Evolutionary conservation across 2,113 vertebrate genomes (phyloP).

Genomic region (Serilophus lunatus): DNA sequence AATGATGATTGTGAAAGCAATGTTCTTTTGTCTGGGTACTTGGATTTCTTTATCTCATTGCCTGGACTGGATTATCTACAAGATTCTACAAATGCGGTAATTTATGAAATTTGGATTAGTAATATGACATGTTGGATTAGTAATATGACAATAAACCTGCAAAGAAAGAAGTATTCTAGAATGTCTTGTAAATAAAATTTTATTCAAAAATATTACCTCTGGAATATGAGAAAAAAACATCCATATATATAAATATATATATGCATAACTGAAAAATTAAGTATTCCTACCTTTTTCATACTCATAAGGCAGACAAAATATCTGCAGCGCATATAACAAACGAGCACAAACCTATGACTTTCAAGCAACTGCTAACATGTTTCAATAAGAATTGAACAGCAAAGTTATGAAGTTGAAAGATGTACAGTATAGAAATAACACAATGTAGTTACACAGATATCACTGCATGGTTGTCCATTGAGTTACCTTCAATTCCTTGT

Average conservation of each 20-base stretch:
- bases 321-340: not conserved
- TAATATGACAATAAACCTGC: not conserved
- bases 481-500: not conserved
- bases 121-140: not conserved
- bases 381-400: not conserved
- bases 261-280: not conserved
- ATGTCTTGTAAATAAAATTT: not conserved
- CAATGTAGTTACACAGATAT: not conserved
- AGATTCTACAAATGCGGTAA: not conserved
- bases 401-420: not conserved
- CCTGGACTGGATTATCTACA: not conserved
- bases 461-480: not conserved
- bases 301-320: not conserved
- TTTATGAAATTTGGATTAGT: not conserved
- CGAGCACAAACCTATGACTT: not conserved
- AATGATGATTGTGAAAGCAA: not conserved
- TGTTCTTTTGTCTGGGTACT: not conserved
- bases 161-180: not conserved
- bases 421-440: not conserved
- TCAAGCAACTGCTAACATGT: not conserved
- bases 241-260: not conserved
- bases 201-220: not conserved
- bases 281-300: not conserved
- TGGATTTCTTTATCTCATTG: not conserved
- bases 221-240: not conserved